Percentiles rank a stretch among this genome's conserved stretches.
phyloP scores from a whole-genome alignment of 2,888 invertebrate genomes.

The Orchestes rusci region DNA sequence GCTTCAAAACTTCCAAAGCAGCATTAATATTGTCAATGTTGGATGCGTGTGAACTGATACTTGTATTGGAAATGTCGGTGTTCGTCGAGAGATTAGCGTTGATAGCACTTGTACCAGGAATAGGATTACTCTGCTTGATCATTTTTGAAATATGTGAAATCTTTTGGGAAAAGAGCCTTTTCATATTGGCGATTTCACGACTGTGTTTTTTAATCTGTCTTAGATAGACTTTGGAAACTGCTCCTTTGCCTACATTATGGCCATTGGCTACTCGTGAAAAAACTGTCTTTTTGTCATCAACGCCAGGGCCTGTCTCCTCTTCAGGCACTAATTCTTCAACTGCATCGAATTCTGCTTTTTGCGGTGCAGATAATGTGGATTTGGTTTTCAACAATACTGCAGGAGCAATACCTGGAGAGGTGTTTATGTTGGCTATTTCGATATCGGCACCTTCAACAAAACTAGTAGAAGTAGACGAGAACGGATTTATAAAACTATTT shows the following conservation, averaged over 20 bases:
- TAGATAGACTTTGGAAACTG: constrained; percentile 31
- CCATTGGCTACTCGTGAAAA: no score
- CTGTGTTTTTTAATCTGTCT: constrained; percentile 37
- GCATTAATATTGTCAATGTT: constrained; percentile 29
- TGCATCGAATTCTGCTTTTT: neutral
- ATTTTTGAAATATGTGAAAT: no score
- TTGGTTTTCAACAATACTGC: neutral
- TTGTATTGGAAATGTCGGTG: no score
- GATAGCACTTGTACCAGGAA: no score
- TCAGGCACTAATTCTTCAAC: neutral
- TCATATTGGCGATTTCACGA: constrained; percentile 37
- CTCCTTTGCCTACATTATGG: no score
- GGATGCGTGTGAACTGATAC: no score
- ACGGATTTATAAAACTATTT: constrained; percentile 9
- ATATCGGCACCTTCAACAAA: constrained; percentile 8
- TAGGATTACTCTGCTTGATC: constrained; percentile 11
- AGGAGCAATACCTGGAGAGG: constrained; percentile 8
- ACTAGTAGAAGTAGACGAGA: constrained; percentile 4
- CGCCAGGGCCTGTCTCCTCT: no score
- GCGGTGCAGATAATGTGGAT: constrained; percentile 1
- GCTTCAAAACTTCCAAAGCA: constrained; percentile 32
- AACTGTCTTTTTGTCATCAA: no score
- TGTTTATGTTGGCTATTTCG: constrained; percentile 18
- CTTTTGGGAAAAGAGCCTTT: constrained; percentile 34
- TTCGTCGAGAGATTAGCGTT: no score